Evolutionary conservation across 2,888 invertebrate species (phyloP), one percentile per base, ranked within the genome.

Genomic region (Drosophila gaucha): DNA sequence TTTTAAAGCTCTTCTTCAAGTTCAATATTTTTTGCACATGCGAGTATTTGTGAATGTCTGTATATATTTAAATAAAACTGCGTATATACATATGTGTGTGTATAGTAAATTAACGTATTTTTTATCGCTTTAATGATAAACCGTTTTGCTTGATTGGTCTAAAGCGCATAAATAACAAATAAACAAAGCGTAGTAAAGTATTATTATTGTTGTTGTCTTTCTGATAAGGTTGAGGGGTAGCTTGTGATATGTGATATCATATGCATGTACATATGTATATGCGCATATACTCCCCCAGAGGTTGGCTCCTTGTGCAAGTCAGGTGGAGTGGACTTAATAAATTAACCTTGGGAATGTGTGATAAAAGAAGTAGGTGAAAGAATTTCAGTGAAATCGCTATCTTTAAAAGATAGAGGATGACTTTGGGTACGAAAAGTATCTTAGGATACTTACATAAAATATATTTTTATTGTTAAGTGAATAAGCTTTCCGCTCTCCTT

Each of bases 91-190:
- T 30, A 2, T 38, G 5, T 55, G 18, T 33, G n/a, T 51, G 30
- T 51, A 63, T 66, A 85, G 85, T 87, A 82, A 87, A 82, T 82
- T 85, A 78, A 87, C 74, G 86, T 82, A 63, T 86, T 87, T 49
- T 72, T 72, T 82, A 82, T 82, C 82, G 79, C 79, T 68, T 70
- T 67, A 69, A 85, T 82, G 82, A 82, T 87, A 82, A 82, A 85
- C 67, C 86, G 86, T 78, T 87, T 87, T 87, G 88, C 86, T 82
- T 82, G 82, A 87, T 86, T 86, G 84, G 63, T 74, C 78, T 84
- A 80, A 86, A 74, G 85, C 87, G 60, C 69, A 87, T 85, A 82
- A 87, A 82, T 86, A 77, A 74, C 68, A 74, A 80, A 84, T 68
- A 80, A 80, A 80, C 80, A 86, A 86, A 80, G 84, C 54, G 51